Percentiles rank a stretch among this genome's conserved stretches.
Conservation (phyloP, 92 coral and sea anemone species). For the Parazoanthus darwini region DNA sequence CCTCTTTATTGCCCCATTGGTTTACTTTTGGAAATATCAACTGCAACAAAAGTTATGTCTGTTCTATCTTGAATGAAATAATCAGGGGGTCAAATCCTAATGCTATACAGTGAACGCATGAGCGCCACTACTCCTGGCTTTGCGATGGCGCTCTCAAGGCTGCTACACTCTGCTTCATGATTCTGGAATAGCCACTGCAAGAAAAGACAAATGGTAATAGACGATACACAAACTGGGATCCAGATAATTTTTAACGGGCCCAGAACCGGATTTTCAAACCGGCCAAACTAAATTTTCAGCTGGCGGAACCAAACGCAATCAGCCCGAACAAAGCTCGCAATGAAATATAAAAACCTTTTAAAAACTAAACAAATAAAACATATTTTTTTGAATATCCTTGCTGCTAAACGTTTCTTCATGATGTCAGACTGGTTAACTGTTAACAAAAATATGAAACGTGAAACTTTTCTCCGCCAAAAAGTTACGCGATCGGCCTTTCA, state of each 20-base stretch:
- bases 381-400: neutral
- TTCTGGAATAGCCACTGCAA: conserved; percentile 85
- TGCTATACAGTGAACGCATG: neutral
- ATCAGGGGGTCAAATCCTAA: neutral
- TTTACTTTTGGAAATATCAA: too few species aligned
- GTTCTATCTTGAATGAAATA: neutral
- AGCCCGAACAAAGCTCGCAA: too few species aligned
- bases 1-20: too few species aligned
- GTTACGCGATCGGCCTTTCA: too few species aligned
- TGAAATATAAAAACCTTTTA: too few species aligned
- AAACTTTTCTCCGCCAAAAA: too few species aligned
- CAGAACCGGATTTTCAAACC: too few species aligned
- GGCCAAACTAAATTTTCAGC: too few species aligned
- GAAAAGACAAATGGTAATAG: neutral
- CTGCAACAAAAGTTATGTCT: too few species aligned
- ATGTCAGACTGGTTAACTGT: too few species aligned
- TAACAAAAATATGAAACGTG: too few species aligned
- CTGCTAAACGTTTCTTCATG: neutral
- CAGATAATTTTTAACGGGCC: neutral
- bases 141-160: conserved; percentile 44
- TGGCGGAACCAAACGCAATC: too few species aligned
- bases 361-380: neutral
- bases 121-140: conserved; percentile 11
- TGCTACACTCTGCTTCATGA: conserved; percentile 74
- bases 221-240: neutral